A percentile compares a stretch with the other conserved stretches of the same genome.
phyloP scores from a whole-genome alignment of 2,113 vertebrate genomes.

The Telmatochromis sp. region DNA sequence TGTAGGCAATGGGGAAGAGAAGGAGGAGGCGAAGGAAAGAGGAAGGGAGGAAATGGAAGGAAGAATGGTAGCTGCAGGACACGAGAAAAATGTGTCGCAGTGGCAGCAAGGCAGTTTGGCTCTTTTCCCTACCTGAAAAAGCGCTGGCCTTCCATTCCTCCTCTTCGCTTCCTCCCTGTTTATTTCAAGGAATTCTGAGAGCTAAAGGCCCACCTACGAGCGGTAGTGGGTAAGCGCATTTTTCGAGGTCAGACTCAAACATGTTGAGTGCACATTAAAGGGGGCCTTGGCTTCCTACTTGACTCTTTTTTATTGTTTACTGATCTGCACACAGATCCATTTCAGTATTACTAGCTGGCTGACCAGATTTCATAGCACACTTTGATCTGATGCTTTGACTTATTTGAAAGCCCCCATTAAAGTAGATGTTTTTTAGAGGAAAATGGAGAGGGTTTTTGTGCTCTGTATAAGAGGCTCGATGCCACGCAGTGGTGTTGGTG shows the following conservation, averaged over 20 bases:
- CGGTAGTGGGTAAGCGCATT: background rate
- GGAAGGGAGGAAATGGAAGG: background rate
- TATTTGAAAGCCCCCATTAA: background rate
- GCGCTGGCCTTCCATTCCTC: background rate
- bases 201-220: background rate
- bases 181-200: background rate
- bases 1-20: background rate
- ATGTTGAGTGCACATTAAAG: background rate
- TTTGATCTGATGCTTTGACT: background rate
- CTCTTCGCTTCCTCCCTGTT: background rate
- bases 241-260: background rate
- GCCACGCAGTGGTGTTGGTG: background rate
- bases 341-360: background rate
- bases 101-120: constrained; percentile 11
- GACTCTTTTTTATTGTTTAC: background rate
- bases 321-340: background rate
- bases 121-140: constrained; percentile 12
- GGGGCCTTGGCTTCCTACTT: background rate
- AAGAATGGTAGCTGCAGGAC: constrained; percentile 10
- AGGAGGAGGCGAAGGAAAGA: background rate
- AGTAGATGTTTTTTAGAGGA: background rate
- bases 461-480: background rate
- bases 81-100: constrained; percentile 9
- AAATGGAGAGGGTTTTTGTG: background rate
- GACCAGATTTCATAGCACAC: background rate